Percentiles rank a stretch among this genome's conserved stretches.
Conservation (phyloP, 2,113 vertebrate genomes). For the Mohoua ochrocephala region DNA sequence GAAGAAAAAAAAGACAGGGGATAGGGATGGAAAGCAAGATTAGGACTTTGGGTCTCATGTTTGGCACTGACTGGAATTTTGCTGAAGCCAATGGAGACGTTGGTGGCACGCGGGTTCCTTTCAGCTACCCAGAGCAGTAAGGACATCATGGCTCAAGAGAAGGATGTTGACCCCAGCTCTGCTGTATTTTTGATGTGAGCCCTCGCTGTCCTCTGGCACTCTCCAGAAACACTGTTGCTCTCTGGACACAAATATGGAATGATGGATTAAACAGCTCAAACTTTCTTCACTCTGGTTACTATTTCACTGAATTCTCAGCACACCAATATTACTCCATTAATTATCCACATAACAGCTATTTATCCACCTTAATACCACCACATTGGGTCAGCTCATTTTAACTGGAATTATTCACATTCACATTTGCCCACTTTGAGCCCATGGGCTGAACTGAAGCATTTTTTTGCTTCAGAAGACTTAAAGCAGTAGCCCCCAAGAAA, state of each 20-base stretch:
- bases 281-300: background rate
- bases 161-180: background rate
- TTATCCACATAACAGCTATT: background rate
- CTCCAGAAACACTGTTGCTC: background rate
- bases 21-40: background rate
- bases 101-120: background rate
- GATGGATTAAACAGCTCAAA: background rate
- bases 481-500: background rate
- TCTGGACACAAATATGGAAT: background rate
- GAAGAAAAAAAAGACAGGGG: fast-evolving
- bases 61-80: background rate
- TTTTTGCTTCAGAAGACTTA: background rate
- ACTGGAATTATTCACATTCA: background rate
- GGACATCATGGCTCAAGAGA: background rate
- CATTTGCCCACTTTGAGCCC: background rate
- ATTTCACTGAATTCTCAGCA: background rate
- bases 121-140: background rate
- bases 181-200: background rate
- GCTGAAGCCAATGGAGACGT: background rate
- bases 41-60: background rate
- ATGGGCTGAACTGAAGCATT: background rate
- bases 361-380: background rate
- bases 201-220: background rate
- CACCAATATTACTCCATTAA: no score
- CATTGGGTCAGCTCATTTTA: background rate